Conservation (phyloP, 1,140 invertebrate genomes). For the Centruroides sculpturatus region DNA sequence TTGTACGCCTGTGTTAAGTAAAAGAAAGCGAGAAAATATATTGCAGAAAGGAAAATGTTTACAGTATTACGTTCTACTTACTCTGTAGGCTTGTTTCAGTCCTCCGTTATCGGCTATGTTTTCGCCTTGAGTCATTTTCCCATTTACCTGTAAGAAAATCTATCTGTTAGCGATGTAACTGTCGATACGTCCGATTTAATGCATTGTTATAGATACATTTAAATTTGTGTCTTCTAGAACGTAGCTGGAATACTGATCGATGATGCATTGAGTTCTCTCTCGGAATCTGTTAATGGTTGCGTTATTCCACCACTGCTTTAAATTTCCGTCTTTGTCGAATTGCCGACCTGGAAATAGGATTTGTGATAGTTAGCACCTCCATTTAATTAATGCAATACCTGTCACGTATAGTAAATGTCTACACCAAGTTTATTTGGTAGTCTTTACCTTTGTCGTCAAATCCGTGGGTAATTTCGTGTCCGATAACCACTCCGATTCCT, state of each 20-base stretch:
- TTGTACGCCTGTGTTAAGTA: slow-evolving; percentile 20
- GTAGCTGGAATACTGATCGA: slow-evolving; percentile 84
- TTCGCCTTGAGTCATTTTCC: slow-evolving; percentile 16
- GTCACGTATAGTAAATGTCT: too few relatives aligned
- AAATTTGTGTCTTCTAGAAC: slow-evolving; percentile 23
- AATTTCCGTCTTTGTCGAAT: slow-evolving; percentile 94
- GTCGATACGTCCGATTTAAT: background rate
- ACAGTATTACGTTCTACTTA: slow-evolving; percentile 27
- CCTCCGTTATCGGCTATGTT: slow-evolving; percentile 95
- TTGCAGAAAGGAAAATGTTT: too few relatives aligned
- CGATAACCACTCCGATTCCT: slow-evolving; percentile 44
- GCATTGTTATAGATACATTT: slow-evolving; percentile 7
- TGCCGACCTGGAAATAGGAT: slow-evolving; percentile 49
- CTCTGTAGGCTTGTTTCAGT: slow-evolving; percentile 80
- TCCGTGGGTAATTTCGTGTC: slow-evolving; percentile 43
- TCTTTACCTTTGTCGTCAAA: slow-evolving; percentile 40
- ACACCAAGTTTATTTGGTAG: too few relatives aligned
- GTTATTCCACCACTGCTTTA: slow-evolving; percentile 97
- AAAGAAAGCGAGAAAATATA: background rate
- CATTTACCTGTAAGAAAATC: slow-evolving; percentile 15
- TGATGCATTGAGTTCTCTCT: slow-evolving; percentile 82
- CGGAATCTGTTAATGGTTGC: slow-evolving; percentile 75
- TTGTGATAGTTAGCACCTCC: background rate
- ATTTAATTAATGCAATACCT: too few relatives aligned
- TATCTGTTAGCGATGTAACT: slow-evolving; percentile 5